These are phyloP conservation scores for Anolis apletophallus DNA, from an alignment of 2,797 vertebrate species.

Conservation along the genomic window DNA sequence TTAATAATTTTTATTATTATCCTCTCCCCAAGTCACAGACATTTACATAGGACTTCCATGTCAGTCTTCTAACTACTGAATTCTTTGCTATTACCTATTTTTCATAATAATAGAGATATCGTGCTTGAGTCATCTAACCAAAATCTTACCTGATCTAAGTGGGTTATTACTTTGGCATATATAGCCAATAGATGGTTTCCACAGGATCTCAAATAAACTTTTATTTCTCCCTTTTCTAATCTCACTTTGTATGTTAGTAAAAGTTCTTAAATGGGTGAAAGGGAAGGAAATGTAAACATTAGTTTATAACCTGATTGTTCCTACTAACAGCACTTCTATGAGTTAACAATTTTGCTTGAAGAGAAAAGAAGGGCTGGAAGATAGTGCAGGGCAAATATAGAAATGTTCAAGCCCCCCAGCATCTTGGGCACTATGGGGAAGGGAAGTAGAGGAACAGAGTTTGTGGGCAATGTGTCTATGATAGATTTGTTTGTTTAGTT, in stretches of 20 bases:
- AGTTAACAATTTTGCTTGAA: background rate
- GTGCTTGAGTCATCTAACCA: too few species aligned
- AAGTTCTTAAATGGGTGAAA: background rate
- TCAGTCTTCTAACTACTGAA: too few species aligned
- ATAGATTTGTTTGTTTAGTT: background rate
- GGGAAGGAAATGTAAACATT: background rate
- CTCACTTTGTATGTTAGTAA: slow-evolving; percentile 18
- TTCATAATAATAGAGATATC: too few species aligned
- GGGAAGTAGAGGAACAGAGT: background rate
- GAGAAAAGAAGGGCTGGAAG: background rate
- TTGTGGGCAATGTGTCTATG: background rate
- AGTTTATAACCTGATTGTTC: background rate
- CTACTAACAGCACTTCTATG: background rate
- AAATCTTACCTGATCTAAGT: too few species aligned
- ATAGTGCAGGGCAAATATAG: background rate
- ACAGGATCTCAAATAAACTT: too few species aligned
- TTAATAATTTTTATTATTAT: background rate
- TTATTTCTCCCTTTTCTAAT: too few species aligned
- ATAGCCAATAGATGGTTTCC: too few species aligned
- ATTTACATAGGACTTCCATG: too few species aligned
- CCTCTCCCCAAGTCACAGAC: too few species aligned
- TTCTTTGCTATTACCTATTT: too few species aligned
- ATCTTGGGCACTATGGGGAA: background rate
- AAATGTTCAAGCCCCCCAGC: background rate
- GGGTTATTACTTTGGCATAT: too few species aligned